Percentiles rank a stretch among this genome's conserved stretches.
Conservation (phyloP, 2,888 invertebrate species). For the Deilephila elpenor region DNA sequence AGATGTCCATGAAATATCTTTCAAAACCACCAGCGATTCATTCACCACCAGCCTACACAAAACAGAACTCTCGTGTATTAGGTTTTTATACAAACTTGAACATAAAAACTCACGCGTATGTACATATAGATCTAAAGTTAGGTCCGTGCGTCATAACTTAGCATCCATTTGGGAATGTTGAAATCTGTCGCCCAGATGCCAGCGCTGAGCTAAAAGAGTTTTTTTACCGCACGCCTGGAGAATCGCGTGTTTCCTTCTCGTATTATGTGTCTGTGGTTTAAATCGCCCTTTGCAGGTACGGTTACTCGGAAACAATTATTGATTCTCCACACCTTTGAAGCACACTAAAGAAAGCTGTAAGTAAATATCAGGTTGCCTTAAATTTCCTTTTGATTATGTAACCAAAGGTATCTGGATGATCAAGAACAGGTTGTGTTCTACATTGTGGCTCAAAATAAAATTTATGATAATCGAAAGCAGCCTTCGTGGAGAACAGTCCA, state of each 20-base stretch:
- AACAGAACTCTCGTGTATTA: not conserved
- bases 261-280: not conserved
- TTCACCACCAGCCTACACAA: not conserved
- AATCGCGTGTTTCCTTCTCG: not conserved
- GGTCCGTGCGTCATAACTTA: conserved; percentile 20
- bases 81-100: not conserved
- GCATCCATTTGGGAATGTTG: conserved; percentile 18
- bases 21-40: not conserved
- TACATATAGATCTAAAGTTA: conserved; percentile 16
- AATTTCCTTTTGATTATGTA: no score
- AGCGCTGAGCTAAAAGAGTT: not conserved
- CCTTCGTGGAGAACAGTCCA: no score
- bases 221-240: conserved; percentile 5
- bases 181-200: conserved; percentile 26
- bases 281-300: not conserved
- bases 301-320: conserved; percentile 7
- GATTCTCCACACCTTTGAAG: not conserved
- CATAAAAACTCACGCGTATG: not conserved
- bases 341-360: not conserved
- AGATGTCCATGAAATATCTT: no score
- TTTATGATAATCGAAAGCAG: no score
- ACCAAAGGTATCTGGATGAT: no score
- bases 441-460: no score
- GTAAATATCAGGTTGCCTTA: not conserved
- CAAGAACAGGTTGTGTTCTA: no score